Percentiles rank a stretch among this genome's conserved stretches.
phyloP scores from a whole-genome alignment of 1,140 invertebrate genomes.

The Heliothis subflexa region DNA sequence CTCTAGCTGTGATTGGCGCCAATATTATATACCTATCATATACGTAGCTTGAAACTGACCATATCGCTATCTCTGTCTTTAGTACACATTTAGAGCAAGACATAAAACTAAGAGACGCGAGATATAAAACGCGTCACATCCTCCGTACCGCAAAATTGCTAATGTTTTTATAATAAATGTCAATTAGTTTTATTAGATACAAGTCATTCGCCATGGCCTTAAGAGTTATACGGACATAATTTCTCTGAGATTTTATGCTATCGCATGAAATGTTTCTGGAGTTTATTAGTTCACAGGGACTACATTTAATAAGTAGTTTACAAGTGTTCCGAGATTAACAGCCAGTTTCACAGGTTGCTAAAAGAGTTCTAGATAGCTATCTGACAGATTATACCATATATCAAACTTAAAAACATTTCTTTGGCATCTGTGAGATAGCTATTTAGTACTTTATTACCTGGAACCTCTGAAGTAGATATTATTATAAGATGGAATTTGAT shows the following conservation, averaged over 20 bases:
- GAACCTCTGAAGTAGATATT: too few species aligned
- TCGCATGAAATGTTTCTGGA: background rate
- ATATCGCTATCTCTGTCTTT: constrained; percentile 12
- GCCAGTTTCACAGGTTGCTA: too few species aligned
- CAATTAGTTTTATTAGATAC: constrained; percentile 25
- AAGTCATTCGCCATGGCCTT: background rate
- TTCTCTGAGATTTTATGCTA: background rate
- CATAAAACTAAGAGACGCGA: background rate
- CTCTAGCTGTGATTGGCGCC: background rate
- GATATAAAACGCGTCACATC: constrained; percentile 25
- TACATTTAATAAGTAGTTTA: too few species aligned
- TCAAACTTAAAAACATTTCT: too few species aligned
- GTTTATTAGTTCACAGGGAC: background rate
- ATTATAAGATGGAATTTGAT: too few species aligned
- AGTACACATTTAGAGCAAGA: background rate
- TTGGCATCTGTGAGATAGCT: too few species aligned
- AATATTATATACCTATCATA: background rate
- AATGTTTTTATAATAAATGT: constrained; percentile 35
- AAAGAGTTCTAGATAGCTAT: too few species aligned
- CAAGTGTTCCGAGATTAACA: too few species aligned
- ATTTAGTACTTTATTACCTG: too few species aligned
- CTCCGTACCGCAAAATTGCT: constrained; percentile 16
- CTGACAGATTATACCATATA: too few species aligned
- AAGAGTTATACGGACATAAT: background rate
- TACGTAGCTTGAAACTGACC: background rate